Evolutionary conservation across 2,888 invertebrate genomes (phyloP).

Genomic region (Adineta ricciae): DNA sequence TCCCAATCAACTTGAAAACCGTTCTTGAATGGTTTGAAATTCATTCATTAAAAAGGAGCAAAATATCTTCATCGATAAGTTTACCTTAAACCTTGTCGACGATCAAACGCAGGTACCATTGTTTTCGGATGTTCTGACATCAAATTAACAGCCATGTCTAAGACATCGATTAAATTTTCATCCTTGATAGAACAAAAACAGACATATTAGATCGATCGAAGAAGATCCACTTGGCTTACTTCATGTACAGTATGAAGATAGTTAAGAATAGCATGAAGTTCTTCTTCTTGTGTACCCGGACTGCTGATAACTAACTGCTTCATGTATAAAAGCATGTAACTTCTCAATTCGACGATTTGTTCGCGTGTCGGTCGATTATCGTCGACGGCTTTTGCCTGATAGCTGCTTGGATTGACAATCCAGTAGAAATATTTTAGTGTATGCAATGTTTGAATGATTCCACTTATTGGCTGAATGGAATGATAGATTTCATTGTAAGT

Average conservation of each 20-base stretch:
- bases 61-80: too few relatives aligned
- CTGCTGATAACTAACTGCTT: slow-evolving; percentile 55
- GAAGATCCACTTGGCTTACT: slow-evolving; percentile 54
- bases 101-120: slow-evolving; percentile 96
- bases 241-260: slow-evolving; percentile 94
- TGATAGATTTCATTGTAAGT: slow-evolving; percentile 93
- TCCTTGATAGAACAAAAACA: slow-evolving; percentile 56
- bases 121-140: slow-evolving; percentile 98
- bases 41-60: too few relatives aligned
- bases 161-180: slow-evolving; percentile 92
- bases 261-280: slow-evolving; percentile 92
- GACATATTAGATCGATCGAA: not conserved
- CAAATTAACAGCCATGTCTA: slow-evolving; percentile 86
- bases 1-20: slow-evolving; percentile 87
- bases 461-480: slow-evolving; percentile 86
- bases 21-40: slow-evolving; percentile 56
- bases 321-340: slow-evolving; percentile 32
- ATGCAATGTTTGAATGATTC: slow-evolving; percentile 92
- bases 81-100: slow-evolving; percentile 66
- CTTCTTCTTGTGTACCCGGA: slow-evolving; percentile 93
- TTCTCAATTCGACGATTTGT: slow-evolving; percentile 25
- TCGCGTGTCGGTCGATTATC: slow-evolving; percentile 24
- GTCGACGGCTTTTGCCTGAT: slow-evolving; percentile 57
- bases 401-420: slow-evolving; percentile 87
- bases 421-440: slow-evolving; percentile 98